Conservation (phyloP, 2,888 invertebrate genomes). For the Lasioglossum calceatum region DNA sequence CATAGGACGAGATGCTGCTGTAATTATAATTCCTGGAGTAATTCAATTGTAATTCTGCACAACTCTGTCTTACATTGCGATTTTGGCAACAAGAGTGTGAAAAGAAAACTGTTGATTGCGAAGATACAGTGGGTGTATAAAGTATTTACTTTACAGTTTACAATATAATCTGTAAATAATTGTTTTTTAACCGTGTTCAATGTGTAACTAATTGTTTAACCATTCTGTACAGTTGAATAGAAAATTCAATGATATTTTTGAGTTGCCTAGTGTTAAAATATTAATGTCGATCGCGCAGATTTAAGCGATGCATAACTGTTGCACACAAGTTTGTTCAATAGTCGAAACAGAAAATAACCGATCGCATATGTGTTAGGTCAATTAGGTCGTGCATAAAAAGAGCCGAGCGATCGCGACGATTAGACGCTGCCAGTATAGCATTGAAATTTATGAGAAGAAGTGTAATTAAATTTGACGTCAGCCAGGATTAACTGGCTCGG, state of each 20-base stretch:
- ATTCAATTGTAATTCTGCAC: too few relatives aligned
- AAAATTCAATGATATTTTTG: too few relatives aligned
- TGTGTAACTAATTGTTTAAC: too few relatives aligned
- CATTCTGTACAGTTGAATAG: too few relatives aligned
- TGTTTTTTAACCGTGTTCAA: too few relatives aligned
- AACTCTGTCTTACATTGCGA: not conserved
- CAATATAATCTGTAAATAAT: too few relatives aligned
- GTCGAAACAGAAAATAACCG: not conserved
- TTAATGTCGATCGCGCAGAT: too few relatives aligned
- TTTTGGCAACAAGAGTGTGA: not conserved
- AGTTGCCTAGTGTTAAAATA: too few relatives aligned
- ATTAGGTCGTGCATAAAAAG: not conserved
- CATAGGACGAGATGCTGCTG: too few relatives aligned
- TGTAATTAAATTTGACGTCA: constrained; percentile 16
- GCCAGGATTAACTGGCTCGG: not conserved
- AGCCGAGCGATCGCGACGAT: not conserved
- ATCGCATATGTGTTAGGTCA: not conserved
- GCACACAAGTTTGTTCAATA: not conserved
- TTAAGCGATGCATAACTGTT: not conserved
- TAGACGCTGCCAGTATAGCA: not conserved
- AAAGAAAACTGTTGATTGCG: not conserved
- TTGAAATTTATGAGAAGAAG: constrained; percentile 28
- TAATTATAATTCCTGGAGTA: too few relatives aligned
- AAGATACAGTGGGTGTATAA: too few relatives aligned
- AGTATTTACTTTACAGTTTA: too few relatives aligned